Conservation (phyloP, 2,797 vertebrate species). For the Macrochelys suwanniensis region DNA sequence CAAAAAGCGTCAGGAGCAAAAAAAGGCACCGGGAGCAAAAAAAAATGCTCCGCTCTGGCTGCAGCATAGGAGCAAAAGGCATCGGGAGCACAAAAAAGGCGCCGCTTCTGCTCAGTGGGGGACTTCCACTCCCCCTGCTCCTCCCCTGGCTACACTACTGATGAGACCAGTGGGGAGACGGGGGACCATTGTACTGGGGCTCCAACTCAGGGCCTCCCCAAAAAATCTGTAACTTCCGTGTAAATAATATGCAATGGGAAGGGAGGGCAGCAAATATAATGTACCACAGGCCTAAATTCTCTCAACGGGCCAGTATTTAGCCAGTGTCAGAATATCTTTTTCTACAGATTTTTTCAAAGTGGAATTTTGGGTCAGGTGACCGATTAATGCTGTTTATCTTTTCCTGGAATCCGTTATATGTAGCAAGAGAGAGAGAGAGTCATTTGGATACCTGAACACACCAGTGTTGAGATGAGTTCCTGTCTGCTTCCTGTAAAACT, state of each 20-base stretch:
- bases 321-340: constrained; percentile 51
- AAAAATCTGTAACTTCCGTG: background rate
- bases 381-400: constrained; percentile 37
- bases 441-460: constrained; percentile 42
- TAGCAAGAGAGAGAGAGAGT: constrained; percentile 20
- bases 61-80: no score
- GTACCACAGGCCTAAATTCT: background rate
- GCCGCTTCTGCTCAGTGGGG: no score
- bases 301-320: background rate
- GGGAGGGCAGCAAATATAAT: background rate
- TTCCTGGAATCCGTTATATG: constrained; percentile 19
- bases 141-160: no score
- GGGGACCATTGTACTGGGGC: background rate
- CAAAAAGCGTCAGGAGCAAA: no score
- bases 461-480: no score
- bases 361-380: background rate
- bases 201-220: background rate
- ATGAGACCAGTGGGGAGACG: background rate
- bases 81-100: no score
- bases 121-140: no score
- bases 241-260: background rate
- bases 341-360: constrained; percentile 53
- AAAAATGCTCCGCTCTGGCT: no score
- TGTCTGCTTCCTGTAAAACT: no score
- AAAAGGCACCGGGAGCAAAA: no score